Base-by-base conservation (phyloP, 1,140 invertebrate genomes). In the Thaumatotibia leucotreta region DNA sequence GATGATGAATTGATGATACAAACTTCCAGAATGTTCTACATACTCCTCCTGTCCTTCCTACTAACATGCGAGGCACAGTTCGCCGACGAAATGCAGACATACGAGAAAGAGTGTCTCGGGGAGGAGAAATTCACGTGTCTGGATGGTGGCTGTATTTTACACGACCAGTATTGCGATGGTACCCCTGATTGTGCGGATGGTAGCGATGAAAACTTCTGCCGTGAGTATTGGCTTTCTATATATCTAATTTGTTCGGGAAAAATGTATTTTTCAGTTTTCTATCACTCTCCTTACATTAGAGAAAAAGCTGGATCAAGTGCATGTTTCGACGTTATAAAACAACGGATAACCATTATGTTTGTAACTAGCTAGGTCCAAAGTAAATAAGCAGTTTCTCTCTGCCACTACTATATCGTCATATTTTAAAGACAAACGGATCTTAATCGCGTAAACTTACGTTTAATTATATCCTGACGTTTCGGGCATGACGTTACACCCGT, bases 131-230 rank as follows among this genome's bases (percentile, higher is more conserved):
- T 93, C 68, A 88, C 91, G 58, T 94, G 94, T 72, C 68, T 89
- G 52, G 82, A 87, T 1, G 93, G 93, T 0, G 92, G 92, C 1
- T 95, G 94, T 74, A 86, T 95, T 6, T 61, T 81, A 0, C 77
- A 82, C 10, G 68, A 84, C 0, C 84, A 92, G 69, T 83, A 93
- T 4, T 95, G 95, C 76, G 93, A 95, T 72, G 93, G 93, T 0
- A 82, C 86, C 1, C 74, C 85, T 11, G 92, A 95, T 58, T 95
- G 95, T 69, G 82, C 84, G 0, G 94, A 95, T 75, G 91, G 83
- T 33, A 94, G 93, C 3, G 95, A 95, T 77, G 94, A 95, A 78
- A 86, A 92, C 83, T 91, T 93, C 77, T 95, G 95, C 79, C 63
- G 91, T 76, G 75, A 86, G 86, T 79, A 65, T 86, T 93, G 23